These are phyloP conservation scores for Vesta saturnalis DNA, from an alignment of 2,888 invertebrate species.

Conservation along the genomic window DNA sequence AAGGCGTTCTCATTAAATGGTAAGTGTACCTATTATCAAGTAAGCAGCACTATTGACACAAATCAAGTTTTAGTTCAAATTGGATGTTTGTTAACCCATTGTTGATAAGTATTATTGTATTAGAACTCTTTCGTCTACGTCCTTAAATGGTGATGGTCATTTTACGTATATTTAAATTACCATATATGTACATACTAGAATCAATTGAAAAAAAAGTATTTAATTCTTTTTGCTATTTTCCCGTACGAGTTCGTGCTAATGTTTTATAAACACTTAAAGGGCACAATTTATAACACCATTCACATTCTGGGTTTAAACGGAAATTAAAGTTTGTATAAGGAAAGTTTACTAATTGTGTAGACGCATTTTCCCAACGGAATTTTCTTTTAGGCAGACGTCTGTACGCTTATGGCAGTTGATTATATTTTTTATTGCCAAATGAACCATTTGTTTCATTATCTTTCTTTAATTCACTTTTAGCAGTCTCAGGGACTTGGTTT, in stretches of 20 bases:
- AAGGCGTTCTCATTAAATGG: too few species aligned
- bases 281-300: not conserved
- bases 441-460: slow-evolving; percentile 1
- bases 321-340: not conserved
- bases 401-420: not conserved
- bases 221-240: too few species aligned
- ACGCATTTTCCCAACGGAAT: not conserved
- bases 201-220: too few species aligned
- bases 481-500: not conserved
- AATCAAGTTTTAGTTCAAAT: too few species aligned
- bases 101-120: too few species aligned
- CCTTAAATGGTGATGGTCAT: too few species aligned
- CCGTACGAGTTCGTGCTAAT: not conserved
- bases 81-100: too few species aligned
- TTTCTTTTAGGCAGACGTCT: slow-evolving; percentile 1
- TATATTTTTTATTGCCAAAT: not conserved
- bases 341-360: not conserved
- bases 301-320: not conserved
- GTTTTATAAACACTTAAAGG: not conserved
- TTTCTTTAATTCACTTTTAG: not conserved
- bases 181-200: too few species aligned
- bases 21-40: too few species aligned
- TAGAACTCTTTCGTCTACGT: too few species aligned
- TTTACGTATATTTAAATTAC: too few species aligned
- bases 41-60: too few species aligned